Conservation (phyloP, 2,113 vertebrate genomes). For the Menura novaehollandiae region DNA sequence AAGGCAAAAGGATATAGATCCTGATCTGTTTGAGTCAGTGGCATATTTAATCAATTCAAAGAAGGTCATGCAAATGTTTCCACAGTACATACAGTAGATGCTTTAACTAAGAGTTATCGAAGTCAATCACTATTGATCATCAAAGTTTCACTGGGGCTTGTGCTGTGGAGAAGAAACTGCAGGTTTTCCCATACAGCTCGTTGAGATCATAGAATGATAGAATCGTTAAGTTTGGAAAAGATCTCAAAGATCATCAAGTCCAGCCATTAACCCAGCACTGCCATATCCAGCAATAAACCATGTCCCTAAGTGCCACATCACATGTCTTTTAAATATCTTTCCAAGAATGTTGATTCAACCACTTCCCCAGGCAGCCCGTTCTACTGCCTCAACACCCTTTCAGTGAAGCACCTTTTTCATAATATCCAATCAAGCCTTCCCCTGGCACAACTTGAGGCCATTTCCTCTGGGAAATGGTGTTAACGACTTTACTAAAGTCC, state of each 20-base stretch:
- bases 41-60: constrained; percentile 35
- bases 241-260: no score
- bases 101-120: constrained; percentile 30
- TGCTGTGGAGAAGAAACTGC: constrained; percentile 1
- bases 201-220: background rate
- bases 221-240: background rate
- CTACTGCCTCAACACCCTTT: background rate
- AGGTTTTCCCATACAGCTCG: background rate
- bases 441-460: background rate
- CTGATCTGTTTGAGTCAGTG: background rate
- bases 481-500: background rate
- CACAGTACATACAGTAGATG: background rate
- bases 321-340: background rate
- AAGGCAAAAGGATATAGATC: background rate
- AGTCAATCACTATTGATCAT: constrained; percentile 36
- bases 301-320: background rate
- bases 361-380: background rate
- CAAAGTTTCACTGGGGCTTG: background rate
- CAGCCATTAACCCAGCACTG: background rate
- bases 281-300: background rate
- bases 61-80: background rate
- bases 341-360: background rate
- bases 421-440: background rate
- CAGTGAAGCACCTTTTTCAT: background rate
- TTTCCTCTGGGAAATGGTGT: background rate